Conservation (phyloP, 2,888 invertebrate species). For the Pseudeuparius sepicola region DNA sequence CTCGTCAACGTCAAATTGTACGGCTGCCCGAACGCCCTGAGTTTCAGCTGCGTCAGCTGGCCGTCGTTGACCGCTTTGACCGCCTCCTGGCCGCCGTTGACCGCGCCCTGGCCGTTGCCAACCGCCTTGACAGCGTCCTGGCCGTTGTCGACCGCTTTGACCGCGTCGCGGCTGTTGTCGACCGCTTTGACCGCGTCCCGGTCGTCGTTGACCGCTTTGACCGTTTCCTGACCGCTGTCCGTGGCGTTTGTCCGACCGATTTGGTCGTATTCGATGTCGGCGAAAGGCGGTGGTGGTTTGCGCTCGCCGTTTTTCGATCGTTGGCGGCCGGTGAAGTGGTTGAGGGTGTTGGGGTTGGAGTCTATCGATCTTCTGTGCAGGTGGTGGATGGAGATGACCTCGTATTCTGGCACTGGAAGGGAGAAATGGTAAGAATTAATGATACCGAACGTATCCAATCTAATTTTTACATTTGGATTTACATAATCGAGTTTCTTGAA, state of each 20-base stretch:
- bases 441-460: too few species aligned
- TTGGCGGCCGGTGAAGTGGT: constrained; percentile 7
- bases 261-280: neutral
- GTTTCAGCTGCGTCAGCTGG: constrained; percentile 43
- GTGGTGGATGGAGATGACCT: constrained; percentile 68
- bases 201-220: too few species aligned
- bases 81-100: constrained; percentile 25
- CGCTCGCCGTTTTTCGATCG: constrained; percentile 10
- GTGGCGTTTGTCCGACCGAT: neutral
- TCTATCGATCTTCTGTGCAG: constrained; percentile 32
- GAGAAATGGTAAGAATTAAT: too few species aligned
- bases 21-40: constrained; percentile 72
- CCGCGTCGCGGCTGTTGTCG: constrained; percentile 15
- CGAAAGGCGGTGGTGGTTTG: neutral
- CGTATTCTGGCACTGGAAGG: constrained; percentile 67
- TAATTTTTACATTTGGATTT: constrained; percentile 2
- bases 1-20: constrained; percentile 64
- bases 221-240: constrained; percentile 26
- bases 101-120: too few species aligned
- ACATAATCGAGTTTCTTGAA: neutral
- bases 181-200: too few species aligned
- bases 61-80: constrained; percentile 27
- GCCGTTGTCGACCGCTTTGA: constrained; percentile 17
- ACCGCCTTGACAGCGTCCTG: too few species aligned
- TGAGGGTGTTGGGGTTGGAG: constrained; percentile 14